A percentile compares a stretch with the other conserved stretches of the same genome.
Evolutionary conservation across 2,113 vertebrate genomes (phyloP).

Genomic region (Nymphicus hollandicus): DNA sequence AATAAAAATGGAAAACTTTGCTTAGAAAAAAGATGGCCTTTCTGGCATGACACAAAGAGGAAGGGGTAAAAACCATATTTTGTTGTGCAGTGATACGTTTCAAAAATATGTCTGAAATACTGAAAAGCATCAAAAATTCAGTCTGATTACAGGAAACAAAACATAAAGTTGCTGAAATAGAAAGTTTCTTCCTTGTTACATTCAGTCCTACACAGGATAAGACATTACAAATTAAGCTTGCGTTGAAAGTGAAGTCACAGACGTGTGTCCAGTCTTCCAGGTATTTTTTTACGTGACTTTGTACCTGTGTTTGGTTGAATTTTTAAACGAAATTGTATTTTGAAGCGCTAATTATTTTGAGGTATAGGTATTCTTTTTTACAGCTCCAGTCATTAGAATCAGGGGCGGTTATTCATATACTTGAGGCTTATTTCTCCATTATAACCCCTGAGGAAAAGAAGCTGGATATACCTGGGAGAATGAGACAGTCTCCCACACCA

Average conservation of each 20-base stretch:
- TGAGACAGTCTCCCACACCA: neutral
- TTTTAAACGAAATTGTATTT: neutral
- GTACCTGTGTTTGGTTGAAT: neutral
- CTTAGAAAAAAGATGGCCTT: neutral
- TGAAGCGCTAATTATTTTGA: neutral
- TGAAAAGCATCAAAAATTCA: neutral
- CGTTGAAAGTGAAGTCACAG: neutral
- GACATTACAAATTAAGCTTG: neutral
- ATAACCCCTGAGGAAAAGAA: neutral
- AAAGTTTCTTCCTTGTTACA: neutral
- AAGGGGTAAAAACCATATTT: neutral
- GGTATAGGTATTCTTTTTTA: neutral
- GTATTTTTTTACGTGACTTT: neutral
- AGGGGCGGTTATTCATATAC: fast-evolving
- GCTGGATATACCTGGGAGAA: neutral
- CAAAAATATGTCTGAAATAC: neutral
- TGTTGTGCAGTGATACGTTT: neutral
- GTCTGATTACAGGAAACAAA: neutral
- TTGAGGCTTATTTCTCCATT: neutral
- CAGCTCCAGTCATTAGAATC: neutral
- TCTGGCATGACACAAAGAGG: neutral
- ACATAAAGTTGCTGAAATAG: neutral
- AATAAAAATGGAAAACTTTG: neutral
- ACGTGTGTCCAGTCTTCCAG: neutral
- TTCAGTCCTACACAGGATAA: neutral